These are phyloP conservation scores for Drosophila nasuta DNA, from an alignment of 1,140 invertebrate genomes.

Conservation along the genomic window DNA sequence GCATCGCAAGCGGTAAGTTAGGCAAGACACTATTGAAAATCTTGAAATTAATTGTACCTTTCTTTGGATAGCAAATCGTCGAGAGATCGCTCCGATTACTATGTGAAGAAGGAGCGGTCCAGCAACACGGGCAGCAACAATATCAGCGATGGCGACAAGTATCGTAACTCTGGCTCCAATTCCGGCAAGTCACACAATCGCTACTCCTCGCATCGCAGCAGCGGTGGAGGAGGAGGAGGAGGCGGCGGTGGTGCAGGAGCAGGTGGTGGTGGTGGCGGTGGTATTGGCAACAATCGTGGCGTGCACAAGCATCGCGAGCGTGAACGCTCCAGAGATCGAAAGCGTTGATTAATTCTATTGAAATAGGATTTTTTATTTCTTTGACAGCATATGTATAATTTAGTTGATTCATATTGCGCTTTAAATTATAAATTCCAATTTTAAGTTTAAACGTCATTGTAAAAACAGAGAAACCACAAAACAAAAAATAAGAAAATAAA, in stretches of 20 bases:
- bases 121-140: constrained; percentile 61
- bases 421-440: constrained; percentile 24
- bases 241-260: constrained; percentile 22
- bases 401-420: constrained; percentile 30
- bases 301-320: constrained; percentile 72
- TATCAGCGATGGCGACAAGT: constrained; percentile 62
- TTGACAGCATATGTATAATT: constrained; percentile 29
- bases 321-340: constrained; percentile 79
- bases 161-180: constrained; percentile 69
- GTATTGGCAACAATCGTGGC: constrained; percentile 54
- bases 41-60: background rate
- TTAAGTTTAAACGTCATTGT: constrained; percentile 1
- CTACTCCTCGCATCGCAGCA: constrained; percentile 61
- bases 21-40: too few species aligned
- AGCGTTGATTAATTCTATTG: constrained; percentile 55
- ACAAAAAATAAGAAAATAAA: background rate
- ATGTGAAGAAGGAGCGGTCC: constrained; percentile 71
- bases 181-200: constrained; percentile 69
- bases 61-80: constrained; percentile 58
- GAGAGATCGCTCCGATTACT: constrained; percentile 76
- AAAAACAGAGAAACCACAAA: constrained; percentile 4
- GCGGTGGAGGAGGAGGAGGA: constrained; percentile 43
- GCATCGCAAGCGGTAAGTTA: constrained; percentile 75
- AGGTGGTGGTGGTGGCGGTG: constrained; percentile 20
- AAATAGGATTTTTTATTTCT: constrained; percentile 10